Base-by-base conservation (phyloP, 2,797 vertebrate species). In the Pseudomugil tenellus region DNA sequence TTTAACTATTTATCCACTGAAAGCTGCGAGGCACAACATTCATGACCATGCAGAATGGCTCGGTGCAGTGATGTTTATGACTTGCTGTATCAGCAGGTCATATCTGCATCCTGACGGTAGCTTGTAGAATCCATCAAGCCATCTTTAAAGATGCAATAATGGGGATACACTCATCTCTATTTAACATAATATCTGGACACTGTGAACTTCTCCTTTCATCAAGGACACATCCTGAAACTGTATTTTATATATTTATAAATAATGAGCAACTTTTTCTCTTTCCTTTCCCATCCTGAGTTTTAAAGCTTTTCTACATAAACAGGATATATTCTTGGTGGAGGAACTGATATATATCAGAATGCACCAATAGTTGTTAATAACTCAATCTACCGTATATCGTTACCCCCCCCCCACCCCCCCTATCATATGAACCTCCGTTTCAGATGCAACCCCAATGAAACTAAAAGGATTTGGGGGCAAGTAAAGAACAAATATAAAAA, bases 71-170 rank as follows among this genome's bases (percentile, higher is more conserved):
- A 56, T 10, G 72, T 70, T 76, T 66, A 72, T 39, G 56, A 35
- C 57, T 60, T 51, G 72, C 77, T 72, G 64, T 70, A 67, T 87
- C 84, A 85, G 80, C 76, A 6, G 58, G 64, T 71, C 76, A 64
- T 34, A 51, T 69, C 62, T 9, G n/a, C 28, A 37, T 0, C 3
- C 67, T 72, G 32, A 39, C 51, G 62, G 49, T 39, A 11, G 43
- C 43, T 72, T 58, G 29, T 32, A 34, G 37, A 66, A 56, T n/a
- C 37, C 37, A 37, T 76, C 14, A 66, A 61, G 70, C 1, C 4
- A 61, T 46, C 6, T 7, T 23, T 29, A 72, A 58, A 63, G 48
- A 28, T 16, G 21, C 53, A 62, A 29, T 46, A 21, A 39, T 35
- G 26, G 34, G 28, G 17, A 2, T 37, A 64, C 21, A 21, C 49